Percentiles rank a stretch among this genome's conserved stretches.
These are phyloP conservation scores for Noturus placidus DNA, from an alignment of 2,113 vertebrate species.

Conservation along the genomic window DNA sequence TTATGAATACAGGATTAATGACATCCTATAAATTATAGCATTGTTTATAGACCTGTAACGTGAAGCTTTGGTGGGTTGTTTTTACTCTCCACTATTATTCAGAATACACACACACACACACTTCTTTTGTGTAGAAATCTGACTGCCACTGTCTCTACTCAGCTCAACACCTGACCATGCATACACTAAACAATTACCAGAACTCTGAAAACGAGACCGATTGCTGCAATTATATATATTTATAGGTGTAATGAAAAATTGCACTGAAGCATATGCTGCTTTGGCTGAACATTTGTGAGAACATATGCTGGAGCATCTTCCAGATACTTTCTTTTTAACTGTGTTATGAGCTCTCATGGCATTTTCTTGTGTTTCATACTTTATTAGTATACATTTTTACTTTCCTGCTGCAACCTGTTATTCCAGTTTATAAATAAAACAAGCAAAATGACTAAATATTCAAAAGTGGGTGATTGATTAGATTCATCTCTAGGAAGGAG, in stretches of 20 bases:
- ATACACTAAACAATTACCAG: not conserved
- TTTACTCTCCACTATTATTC: not conserved
- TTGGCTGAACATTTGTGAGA: constrained; percentile 9
- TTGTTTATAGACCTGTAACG: not conserved
- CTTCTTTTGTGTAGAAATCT: not conserved
- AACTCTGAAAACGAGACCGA: not conserved
- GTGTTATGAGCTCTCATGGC: not conserved
- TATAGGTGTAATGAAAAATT: not conserved
- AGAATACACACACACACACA: not conserved
- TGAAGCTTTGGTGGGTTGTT: not conserved
- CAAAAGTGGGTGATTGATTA: not conserved
- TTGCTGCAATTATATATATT: not conserved
- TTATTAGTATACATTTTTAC: constrained; percentile 22
- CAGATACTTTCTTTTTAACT: constrained; percentile 2
- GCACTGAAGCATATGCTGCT: constrained; percentile 25
- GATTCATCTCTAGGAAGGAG: not conserved
- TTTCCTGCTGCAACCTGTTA: not conserved
- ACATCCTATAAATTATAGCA: not conserved
- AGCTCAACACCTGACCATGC: not conserved
- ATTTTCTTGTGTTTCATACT: not conserved
- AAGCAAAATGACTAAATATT: not conserved
- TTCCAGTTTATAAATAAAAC: not conserved
- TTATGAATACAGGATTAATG: not conserved
- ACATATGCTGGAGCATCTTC: constrained; percentile 26
- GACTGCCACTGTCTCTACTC: not conserved